phyloP scores from a whole-genome alignment of 1,140 invertebrate genomes.

The Solenopsis fugax region DNA sequence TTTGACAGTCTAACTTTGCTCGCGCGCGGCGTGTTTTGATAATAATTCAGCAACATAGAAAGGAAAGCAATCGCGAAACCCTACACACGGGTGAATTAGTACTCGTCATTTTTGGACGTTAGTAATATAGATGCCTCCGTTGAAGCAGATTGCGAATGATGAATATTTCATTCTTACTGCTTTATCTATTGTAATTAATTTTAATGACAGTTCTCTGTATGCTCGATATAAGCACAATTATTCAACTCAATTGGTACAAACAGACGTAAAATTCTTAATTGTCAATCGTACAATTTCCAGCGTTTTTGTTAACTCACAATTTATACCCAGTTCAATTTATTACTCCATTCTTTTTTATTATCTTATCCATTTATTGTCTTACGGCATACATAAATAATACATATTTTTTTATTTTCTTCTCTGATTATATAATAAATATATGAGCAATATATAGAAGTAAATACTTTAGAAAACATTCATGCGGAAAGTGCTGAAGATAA shows the following conservation, averaged over 20 bases:
- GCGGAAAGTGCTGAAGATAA: conserved; percentile 3
- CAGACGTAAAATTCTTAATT: background rate
- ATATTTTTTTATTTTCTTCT: background rate
- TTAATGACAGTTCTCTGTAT: background rate
- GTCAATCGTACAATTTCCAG: background rate
- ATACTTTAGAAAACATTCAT: background rate
- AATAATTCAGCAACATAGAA: background rate
- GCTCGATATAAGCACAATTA: background rate
- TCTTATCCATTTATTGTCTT: background rate
- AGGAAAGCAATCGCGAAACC: background rate
- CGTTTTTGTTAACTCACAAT: background rate
- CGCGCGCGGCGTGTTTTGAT: background rate
- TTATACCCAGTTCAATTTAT: background rate
- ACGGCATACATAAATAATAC: background rate
- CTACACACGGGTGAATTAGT: background rate
- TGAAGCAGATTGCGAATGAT: background rate
- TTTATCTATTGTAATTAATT: conserved; percentile 20
- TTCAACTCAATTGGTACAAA: background rate
- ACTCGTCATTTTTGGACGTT: conserved; percentile 7
- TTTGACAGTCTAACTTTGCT: background rate
- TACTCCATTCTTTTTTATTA: background rate
- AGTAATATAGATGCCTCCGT: conserved; percentile 1
- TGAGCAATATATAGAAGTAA: background rate
- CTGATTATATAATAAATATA: background rate
- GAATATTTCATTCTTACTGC: conserved; percentile 1